These are phyloP conservation scores for Eublepharis macularius DNA, from an alignment of 2,113 vertebrate genomes.

Conservation along the genomic window DNA sequence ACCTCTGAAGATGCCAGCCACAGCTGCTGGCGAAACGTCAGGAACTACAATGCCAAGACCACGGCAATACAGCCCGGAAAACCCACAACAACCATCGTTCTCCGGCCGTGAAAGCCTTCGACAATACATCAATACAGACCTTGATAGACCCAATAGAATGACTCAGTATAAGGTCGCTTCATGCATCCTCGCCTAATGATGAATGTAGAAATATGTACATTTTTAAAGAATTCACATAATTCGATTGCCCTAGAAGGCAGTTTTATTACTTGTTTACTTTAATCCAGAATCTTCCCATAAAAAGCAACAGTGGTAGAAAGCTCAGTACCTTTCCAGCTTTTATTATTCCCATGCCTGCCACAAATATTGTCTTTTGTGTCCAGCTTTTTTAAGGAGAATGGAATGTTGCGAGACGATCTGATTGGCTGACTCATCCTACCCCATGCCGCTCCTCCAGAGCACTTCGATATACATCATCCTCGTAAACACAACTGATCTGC, in stretches of 20 bases:
- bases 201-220: neutral
- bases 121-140: no score
- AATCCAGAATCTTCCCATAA: neutral
- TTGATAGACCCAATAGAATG: no score
- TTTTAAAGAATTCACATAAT: neutral
- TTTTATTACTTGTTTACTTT: neutral
- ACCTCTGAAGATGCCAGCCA: no score
- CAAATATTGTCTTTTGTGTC: neutral
- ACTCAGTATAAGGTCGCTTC: no score
- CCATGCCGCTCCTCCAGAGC: neutral
- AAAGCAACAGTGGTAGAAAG: neutral
- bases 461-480: neutral
- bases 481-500: conserved; percentile 5
- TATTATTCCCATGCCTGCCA: conserved; percentile 1
- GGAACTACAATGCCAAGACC: no score
- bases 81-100: no score
- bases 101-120: no score
- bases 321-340: neutral
- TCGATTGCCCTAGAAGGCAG: neutral
- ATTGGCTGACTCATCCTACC: accelerated
- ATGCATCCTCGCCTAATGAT: neutral
- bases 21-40: no score
- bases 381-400: neutral
- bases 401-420: neutral
- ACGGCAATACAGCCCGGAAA: no score